Evolutionary conservation across 2,888 invertebrate species (phyloP), one percentile per base, ranked within the genome.

Genomic region (Dorcus parallelipipedus): DNA sequence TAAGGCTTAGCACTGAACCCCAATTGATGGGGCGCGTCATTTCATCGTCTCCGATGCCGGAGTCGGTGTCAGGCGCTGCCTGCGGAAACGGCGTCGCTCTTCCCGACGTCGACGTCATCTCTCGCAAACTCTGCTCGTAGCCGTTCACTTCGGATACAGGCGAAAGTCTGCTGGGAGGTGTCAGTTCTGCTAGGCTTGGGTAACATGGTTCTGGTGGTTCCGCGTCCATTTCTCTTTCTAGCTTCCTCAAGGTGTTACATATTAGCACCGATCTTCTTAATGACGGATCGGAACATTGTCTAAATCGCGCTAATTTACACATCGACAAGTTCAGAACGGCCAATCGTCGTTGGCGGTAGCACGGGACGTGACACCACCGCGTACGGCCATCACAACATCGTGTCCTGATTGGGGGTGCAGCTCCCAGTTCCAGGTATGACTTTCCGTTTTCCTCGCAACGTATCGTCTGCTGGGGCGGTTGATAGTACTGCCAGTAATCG

Each of bases 271-370:
- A 95, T 63, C 94, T 87, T 70, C 93, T 86, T 59, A 96, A 81
- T 61, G 93, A 92, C 45, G 95, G 94, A 77, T 95, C 95, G 56
- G 93, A 90, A 67, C 91, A 91, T 78, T 94, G 93, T 55, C 93
- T 86, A 72, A 91, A 90, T 70, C 92, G 85, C 73, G 92, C 91
- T 66, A 96, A 81, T 80, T 96, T 96, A 78, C 91, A 89, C 88
- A 95, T 93, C 66, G 94, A 95, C 66, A 95, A 85, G 78, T 95
- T 93, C 77, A 95, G 87, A 75, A 95, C 92, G 72, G 93, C 91
- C 72, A 93, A 86, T 56, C 95, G 85, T 66, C 91, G 83, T 74
- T 93, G 92, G 75, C 91, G 86, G 79, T 93, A 93, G 78, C 93
- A 93, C 61, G 90, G 89, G 62, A 90, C 88, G 72, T 89, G 87